Conservation (phyloP, 2,113 vertebrate species). For the Ailurus styani region DNA sequence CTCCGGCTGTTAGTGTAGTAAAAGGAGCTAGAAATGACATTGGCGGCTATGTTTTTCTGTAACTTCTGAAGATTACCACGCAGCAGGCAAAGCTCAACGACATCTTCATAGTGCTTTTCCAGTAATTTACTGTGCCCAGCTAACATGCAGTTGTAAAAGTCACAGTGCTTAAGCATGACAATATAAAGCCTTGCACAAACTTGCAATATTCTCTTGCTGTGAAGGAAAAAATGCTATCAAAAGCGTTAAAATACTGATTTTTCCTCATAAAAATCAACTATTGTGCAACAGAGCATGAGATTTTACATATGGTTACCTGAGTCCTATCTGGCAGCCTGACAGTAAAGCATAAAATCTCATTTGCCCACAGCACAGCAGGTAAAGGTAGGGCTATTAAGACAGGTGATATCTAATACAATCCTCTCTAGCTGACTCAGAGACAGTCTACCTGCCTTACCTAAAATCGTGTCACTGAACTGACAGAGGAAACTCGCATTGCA, state of each 20-base stretch:
- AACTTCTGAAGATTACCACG: not conserved
- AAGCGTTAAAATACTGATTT: not conserved
- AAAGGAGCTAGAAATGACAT: not conserved
- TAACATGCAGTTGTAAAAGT: conserved; percentile 3
- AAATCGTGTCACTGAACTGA: conserved; percentile 53
- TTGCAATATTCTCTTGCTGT: conserved; percentile 4
- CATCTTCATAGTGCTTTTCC: not conserved
- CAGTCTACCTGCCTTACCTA: conserved; percentile 48
- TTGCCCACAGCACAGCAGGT: conserved; percentile 44
- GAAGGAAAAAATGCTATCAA: conserved; percentile 12
- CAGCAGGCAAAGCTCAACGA: conserved; percentile 1
- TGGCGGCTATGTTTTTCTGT: not conserved
- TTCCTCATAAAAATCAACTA: conserved; percentile 32
- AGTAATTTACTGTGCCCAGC: conserved; percentile 6
- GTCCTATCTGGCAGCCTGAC: conserved; percentile 28
- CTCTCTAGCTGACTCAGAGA: conserved; percentile 15
- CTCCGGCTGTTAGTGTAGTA: not conserved
- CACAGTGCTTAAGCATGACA: conserved; percentile 28
- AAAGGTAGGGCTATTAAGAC: not conserved
- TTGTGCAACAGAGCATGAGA: conserved; percentile 27
- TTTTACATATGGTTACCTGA: conserved; percentile 47
- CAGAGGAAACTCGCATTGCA: conserved; percentile 60
- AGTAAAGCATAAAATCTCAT: conserved; percentile 36
- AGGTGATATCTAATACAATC: conserved; percentile 33
- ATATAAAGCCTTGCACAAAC: conserved; percentile 5